phyloP scores from a whole-genome alignment of 2,797 vertebrate genomes.

The Bradypodion ventrale region DNA sequence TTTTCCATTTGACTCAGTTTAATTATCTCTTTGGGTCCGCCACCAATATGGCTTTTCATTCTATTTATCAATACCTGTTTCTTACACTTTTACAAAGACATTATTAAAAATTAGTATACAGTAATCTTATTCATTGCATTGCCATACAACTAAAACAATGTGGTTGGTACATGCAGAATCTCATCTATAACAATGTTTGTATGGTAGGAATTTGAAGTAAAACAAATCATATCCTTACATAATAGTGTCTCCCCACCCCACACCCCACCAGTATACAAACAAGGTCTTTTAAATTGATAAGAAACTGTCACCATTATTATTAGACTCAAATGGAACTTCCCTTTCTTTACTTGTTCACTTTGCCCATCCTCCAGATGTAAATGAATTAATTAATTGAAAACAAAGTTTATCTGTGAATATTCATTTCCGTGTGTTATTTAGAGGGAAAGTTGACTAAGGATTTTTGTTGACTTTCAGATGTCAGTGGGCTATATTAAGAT shows the following conservation, averaged over 20 bases:
- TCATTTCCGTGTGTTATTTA: constrained; percentile 28
- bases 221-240: background rate
- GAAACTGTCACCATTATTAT: constrained; percentile 13
- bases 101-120: too few relatives aligned
- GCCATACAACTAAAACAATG: background rate
- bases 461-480: constrained; percentile 9
- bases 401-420: constrained; percentile 23
- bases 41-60: too few relatives aligned
- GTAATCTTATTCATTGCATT: too few relatives aligned
- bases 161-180: background rate
- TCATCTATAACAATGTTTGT: background rate
- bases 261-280: constrained; percentile 17
- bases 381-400: constrained; percentile 18
- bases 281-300: constrained; percentile 16
- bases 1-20: too few relatives aligned
- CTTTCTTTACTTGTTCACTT: constrained; percentile 9
- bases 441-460: background rate
- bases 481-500: background rate
- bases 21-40: too few relatives aligned
- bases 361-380: constrained; percentile 12
- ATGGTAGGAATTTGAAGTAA: background rate
- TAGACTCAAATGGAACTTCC: constrained; percentile 17
- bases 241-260: background rate
- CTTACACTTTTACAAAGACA: too few relatives aligned
- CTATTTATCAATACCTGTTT: too few relatives aligned